Conservation (phyloP, 1,140 invertebrate genomes). For the Homarus americanus region DNA sequence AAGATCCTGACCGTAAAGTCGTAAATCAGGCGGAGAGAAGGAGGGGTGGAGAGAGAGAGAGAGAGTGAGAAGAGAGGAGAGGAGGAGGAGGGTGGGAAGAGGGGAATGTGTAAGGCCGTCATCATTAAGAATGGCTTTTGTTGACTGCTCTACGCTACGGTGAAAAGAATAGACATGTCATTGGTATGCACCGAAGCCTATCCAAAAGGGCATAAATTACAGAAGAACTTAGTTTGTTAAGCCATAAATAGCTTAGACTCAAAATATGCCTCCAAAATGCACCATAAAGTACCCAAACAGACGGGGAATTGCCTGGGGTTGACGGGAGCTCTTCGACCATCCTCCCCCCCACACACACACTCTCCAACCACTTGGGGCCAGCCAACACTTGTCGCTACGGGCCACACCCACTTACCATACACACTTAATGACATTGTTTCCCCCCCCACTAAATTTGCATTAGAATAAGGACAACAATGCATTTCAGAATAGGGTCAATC, state of each 20-base stretch:
- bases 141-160: no score
- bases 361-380: neutral
- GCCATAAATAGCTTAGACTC: neutral
- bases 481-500: no score
- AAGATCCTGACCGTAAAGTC: constrained; percentile 38
- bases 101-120: no score
- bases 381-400: neutral
- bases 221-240: neutral
- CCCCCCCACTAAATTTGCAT: neutral
- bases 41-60: constrained; percentile 16
- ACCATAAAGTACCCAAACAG: constrained; percentile 20
- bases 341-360: neutral
- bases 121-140: no score
- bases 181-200: neutral
- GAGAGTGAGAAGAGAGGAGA: constrained; percentile 50
- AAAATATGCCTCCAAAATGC: neutral
- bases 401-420: neutral
- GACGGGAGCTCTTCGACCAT: neutral
- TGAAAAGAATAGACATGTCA: no score
- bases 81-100: no score
- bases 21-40: constrained; percentile 41
- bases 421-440: neutral
- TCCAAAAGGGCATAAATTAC: neutral
- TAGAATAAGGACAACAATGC: no score
- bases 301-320: neutral